Conservation (phyloP, 2,113 vertebrate genomes). For the Pelvicachromis taeniatus region DNA sequence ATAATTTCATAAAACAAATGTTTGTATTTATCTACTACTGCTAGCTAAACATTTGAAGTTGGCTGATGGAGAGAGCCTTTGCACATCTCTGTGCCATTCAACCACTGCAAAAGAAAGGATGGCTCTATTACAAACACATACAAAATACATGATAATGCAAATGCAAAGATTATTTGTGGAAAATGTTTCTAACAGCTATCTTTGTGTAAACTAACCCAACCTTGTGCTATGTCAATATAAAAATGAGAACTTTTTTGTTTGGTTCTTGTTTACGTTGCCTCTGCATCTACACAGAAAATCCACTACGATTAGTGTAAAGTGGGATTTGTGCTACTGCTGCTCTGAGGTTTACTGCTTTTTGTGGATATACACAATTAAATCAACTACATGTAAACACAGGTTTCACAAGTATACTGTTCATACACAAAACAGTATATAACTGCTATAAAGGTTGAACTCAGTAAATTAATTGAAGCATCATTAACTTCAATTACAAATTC, state of each 20-base stretch:
- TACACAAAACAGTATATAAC: background rate
- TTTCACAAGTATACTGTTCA: background rate
- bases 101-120: no score
- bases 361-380: background rate
- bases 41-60: no score
- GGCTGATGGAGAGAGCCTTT: no score
- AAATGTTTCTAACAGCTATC: rapidly evolving
- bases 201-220: background rate
- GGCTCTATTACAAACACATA: no score
- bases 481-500: background rate
- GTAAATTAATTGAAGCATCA: background rate
- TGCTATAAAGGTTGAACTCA: background rate
- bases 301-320: background rate
- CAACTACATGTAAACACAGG: no score
- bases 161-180: background rate
- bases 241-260: background rate
- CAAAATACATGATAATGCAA: no score
- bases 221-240: background rate
- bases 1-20: no score
- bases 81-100: no score
- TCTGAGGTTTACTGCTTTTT: background rate
- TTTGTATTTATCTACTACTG: no score
- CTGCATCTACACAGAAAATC: rapidly evolving
- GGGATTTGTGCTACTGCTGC: background rate
- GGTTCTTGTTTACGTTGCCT: background rate